Evolutionary conservation across 37 sponge, comb jelly and placozoan genomes (phyloP).

Genomic region (Dysidea cf. avara): DNA sequence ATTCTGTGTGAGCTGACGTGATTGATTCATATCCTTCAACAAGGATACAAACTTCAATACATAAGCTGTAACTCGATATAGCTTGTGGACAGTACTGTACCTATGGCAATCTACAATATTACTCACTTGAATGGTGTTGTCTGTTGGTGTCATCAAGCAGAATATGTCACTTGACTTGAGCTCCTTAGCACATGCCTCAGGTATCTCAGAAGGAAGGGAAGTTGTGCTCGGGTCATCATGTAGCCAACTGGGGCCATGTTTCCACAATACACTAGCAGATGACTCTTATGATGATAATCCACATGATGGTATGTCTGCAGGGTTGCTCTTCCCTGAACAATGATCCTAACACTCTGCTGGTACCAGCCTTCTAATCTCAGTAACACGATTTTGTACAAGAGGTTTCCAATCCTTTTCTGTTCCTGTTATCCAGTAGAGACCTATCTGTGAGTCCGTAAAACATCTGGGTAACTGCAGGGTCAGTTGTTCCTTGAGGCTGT

Average conservation of each 20-base stretch:
- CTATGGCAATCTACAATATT: slow-evolving; percentile 13
- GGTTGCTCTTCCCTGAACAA: slow-evolving; percentile 20
- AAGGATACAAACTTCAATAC: slow-evolving; percentile 21
- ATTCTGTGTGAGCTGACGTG: not conserved
- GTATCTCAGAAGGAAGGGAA: too few species aligned
- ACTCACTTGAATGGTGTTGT: too few species aligned
- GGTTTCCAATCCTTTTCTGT: slow-evolving; percentile 20
- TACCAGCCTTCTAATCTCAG: slow-evolving; percentile 7
- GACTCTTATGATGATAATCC: slow-evolving; percentile 1
- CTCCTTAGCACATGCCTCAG: too few species aligned
- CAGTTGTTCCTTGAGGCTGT: not conserved
- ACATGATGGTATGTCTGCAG: slow-evolving; percentile 16
- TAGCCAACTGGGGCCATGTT: slow-evolving; percentile 12
- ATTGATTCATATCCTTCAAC: not conserved
- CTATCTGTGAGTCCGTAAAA: slow-evolving; percentile 15
- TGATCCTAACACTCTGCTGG: slow-evolving; percentile 4
- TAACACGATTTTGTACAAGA: slow-evolving; percentile 11
- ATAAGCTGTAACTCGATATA: slow-evolving; percentile 11
- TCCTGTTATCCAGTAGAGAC: slow-evolving; percentile 25
- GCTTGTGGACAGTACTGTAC: slow-evolving; percentile 13
- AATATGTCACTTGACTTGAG: too few species aligned
- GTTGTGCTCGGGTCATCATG: not conserved
- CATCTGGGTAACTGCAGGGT: not conserved
- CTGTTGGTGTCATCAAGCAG: too few species aligned
- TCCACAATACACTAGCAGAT: slow-evolving; percentile 2